Conservation (phyloP, 92 coral and sea anemone genomes). For the Muricea muricata region DNA sequence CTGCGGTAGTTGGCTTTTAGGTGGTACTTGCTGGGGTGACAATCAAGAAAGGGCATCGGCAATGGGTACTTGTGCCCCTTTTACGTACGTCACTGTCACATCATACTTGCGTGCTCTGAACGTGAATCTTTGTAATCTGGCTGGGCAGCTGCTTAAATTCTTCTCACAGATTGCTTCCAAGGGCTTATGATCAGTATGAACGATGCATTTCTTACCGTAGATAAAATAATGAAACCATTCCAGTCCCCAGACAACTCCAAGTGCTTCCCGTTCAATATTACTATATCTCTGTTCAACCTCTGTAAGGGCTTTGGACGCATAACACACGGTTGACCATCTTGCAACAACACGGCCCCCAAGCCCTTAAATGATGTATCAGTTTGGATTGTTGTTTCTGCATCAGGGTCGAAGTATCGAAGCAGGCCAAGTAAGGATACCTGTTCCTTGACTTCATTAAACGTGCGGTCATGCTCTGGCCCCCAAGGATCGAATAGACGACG, state of each 20-base stretch:
- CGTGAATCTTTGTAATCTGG: conserved; percentile 63
- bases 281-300: too few relatives aligned
- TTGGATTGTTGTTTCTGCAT: conserved; percentile 47
- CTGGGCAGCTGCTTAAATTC: conserved; percentile 56
- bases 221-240: conserved; percentile 67
- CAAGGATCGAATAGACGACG: conserved; percentile 30
- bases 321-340: conserved; percentile 57
- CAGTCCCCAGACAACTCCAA: too few relatives aligned
- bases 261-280: too few relatives aligned
- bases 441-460: too few relatives aligned
- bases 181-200: conserved; percentile 67
- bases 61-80: conserved; percentile 57
- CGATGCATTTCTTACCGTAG: too few relatives aligned
- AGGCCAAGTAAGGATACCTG: conserved; percentile 52
- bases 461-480: conserved; percentile 64
- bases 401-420: conserved; percentile 57
- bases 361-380: conserved; percentile 58
- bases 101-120: conserved; percentile 58
- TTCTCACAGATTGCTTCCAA: conserved; percentile 57
- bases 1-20: too few relatives aligned
- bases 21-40: conserved; percentile 53
- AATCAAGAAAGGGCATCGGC: conserved; percentile 66
- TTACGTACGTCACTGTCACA: conserved; percentile 63
- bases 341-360: too few relatives aligned
- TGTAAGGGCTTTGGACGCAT: conserved; percentile 61